Evolutionary conservation across 1,140 invertebrate species (phyloP).

Genomic region (Cyclina sinensis): DNA sequence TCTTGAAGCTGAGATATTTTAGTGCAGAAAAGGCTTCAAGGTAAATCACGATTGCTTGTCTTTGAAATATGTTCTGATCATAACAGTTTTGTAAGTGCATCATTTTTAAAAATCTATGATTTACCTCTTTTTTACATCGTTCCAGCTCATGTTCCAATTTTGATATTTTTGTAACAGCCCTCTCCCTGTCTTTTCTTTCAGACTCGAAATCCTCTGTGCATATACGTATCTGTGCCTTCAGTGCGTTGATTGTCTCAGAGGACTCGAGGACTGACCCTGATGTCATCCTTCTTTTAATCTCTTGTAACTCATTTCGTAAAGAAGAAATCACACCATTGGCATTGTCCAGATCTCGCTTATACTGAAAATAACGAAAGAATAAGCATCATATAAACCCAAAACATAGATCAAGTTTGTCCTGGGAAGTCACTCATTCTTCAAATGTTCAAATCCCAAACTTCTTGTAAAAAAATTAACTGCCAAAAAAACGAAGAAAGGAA

Average conservation of each 20-base stretch:
- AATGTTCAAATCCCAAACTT: too few relatives aligned
- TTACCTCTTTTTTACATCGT: slow-evolving; percentile 70
- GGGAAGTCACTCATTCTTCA: too few relatives aligned
- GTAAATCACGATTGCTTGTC: too few relatives aligned
- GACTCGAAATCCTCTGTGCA: slow-evolving; percentile 85
- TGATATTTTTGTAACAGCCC: slow-evolving; percentile 73
- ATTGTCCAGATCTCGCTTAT: slow-evolving; percentile 29
- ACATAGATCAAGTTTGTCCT: too few relatives aligned
- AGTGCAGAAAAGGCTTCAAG: too few relatives aligned
- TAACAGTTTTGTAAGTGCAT: too few relatives aligned
- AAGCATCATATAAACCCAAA: too few relatives aligned
- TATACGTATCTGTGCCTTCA: slow-evolving; percentile 84
- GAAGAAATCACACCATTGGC: background rate
- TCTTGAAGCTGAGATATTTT: too few relatives aligned
- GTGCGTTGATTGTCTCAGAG: slow-evolving; percentile 75
- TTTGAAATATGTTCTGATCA: too few relatives aligned
- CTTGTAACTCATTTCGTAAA: slow-evolving; percentile 45
- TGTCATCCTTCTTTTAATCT: slow-evolving; percentile 18
- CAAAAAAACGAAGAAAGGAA: too few relatives aligned
- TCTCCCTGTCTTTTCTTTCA: slow-evolving; percentile 81
- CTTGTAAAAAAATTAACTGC: too few relatives aligned
- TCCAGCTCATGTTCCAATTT: slow-evolving; percentile 70
- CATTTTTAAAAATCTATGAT: too few relatives aligned
- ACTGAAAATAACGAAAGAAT: background rate
- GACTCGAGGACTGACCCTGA: background rate